These are phyloP conservation scores for Harlomillsia oculata DNA, from an alignment of 1,140 invertebrate genomes.

Conservation along the genomic window DNA sequence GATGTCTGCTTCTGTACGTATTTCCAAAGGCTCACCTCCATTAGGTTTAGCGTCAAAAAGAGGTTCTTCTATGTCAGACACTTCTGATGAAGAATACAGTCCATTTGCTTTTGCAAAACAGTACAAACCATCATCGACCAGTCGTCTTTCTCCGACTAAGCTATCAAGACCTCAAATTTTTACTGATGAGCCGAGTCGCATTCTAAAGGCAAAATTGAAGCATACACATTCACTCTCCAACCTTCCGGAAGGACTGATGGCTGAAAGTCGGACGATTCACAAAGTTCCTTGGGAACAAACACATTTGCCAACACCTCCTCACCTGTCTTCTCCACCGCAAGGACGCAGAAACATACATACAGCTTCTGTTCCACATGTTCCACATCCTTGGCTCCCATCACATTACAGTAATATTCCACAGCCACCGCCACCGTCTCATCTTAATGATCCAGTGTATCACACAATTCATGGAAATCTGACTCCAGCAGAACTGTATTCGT, in stretches of 20 bases:
- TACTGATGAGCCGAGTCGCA: constrained; percentile 23
- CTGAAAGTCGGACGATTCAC: too few relatives aligned
- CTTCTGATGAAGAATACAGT: constrained; percentile 9
- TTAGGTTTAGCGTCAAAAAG: neutral
- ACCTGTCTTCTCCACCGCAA: too few relatives aligned
- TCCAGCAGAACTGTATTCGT: neutral
- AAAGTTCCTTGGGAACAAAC: too few relatives aligned
- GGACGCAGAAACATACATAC: too few relatives aligned
- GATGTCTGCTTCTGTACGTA: too few relatives aligned
- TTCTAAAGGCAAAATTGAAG: constrained; percentile 28
- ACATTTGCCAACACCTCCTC: too few relatives aligned
- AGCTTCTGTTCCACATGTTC: too few relatives aligned
- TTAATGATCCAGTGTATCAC: constrained; percentile 1
- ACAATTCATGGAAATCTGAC: constrained; percentile 2
- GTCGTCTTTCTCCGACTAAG: constrained; percentile 18
- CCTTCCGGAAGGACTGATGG: constrained; percentile 21
- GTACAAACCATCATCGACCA: neutral
- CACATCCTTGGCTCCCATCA: too few relatives aligned
- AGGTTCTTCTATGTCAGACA: constrained; percentile 6
- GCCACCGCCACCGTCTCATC: neutral
- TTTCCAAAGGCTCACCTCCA: neutral
- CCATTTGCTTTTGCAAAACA: neutral
- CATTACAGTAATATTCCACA: neutral
- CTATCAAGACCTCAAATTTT: neutral
- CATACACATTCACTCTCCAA: constrained; percentile 30